These are phyloP conservation scores for Baryphthengus martii DNA, from an alignment of 2,113 vertebrate genomes.

Conservation along the genomic window DNA sequence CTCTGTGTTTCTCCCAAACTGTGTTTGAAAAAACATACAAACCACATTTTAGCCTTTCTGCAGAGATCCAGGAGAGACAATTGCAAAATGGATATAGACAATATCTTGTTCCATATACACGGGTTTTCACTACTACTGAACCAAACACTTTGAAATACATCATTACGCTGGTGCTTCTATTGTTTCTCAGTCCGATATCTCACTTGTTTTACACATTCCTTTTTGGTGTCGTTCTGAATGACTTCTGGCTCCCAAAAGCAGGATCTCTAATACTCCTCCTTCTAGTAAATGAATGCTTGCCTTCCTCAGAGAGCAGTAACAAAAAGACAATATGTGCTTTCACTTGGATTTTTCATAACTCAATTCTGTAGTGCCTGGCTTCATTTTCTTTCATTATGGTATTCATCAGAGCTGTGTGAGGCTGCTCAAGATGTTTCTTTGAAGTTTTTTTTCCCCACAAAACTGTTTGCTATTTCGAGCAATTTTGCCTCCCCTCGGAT, in stretches of 20 bases:
- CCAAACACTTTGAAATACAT: background rate
- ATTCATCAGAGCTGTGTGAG: constrained; percentile 21
- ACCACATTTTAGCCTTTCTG: background rate
- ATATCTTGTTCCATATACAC: background rate
- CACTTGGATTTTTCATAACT: background rate
- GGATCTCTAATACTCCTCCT: background rate
- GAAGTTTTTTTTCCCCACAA: background rate
- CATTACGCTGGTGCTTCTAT: background rate
- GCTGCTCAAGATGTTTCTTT: constrained; percentile 2
- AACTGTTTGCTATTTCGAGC: background rate
- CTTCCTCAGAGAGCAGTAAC: background rate
- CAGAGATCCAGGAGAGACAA: background rate
- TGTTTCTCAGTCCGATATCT: background rate
- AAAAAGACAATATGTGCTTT: background rate
- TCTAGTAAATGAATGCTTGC: background rate
- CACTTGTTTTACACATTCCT: background rate
- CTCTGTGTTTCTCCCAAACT: background rate
- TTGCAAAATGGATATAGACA: background rate
- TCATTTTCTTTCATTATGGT: constrained; percentile 49
- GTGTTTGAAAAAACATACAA: background rate
- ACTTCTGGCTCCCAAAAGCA: background rate
- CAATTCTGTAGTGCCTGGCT: background rate
- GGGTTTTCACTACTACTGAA: background rate
- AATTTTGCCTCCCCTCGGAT: background rate
- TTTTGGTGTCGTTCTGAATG: background rate